These are phyloP conservation scores for Ochotona curzoniae DNA, from an alignment of 2,113 vertebrate species.

Conservation along the genomic window DNA sequence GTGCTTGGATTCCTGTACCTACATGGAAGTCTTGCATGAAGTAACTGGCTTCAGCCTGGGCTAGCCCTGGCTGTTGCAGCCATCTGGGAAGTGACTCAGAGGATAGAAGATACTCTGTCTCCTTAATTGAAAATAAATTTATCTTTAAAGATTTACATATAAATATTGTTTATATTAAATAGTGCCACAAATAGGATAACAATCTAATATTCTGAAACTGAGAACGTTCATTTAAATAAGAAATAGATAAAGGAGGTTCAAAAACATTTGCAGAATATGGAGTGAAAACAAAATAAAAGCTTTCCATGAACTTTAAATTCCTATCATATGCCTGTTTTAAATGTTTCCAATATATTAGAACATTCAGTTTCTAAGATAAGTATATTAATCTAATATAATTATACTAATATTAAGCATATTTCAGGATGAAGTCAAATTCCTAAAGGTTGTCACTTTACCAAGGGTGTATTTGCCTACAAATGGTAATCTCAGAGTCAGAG, in stretches of 20 bases:
- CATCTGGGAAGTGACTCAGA: no score
- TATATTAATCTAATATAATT: neutral
- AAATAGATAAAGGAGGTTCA: neutral
- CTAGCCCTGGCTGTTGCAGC: no score
- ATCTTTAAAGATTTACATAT: neutral
- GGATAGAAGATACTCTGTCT: no score
- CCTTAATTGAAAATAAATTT: no score
- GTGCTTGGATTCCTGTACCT: no score
- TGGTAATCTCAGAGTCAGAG: neutral
- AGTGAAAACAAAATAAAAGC: no score
- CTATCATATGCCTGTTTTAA: neutral
- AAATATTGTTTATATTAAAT: slow-evolving; percentile 31
- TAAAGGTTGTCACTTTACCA: neutral
- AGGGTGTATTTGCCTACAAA: neutral
- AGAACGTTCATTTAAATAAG: slow-evolving; percentile 36
- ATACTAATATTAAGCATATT: neutral
- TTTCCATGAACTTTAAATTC: no score
- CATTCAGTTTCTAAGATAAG: slow-evolving; percentile 10
- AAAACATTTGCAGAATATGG: no score
- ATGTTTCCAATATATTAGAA: neutral
- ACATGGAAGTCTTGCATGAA: no score
- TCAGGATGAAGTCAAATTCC: neutral
- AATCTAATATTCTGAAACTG: neutral
- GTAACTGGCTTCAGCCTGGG: no score
- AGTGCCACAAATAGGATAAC: neutral